phyloP scores from a whole-genome alignment of 2,888 invertebrate species.

The Poecilobothrus nobilitatus region DNA sequence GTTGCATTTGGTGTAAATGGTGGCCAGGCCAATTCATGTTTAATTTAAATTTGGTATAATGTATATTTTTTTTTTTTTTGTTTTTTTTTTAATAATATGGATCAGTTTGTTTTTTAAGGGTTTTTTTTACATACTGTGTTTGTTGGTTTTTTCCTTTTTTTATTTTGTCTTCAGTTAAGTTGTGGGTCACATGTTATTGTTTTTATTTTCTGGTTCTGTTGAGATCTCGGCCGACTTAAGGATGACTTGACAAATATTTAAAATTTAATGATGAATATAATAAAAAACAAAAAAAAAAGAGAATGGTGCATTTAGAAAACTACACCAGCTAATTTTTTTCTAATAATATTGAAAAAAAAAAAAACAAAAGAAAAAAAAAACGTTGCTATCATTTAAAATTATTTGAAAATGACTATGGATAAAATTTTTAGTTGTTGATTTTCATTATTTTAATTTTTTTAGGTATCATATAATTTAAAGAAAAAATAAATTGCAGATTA shows the following conservation, averaged over 20 bases:
- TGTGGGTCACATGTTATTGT: not conserved
- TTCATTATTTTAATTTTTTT: too few relatives aligned
- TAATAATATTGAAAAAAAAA: not conserved
- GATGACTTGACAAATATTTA: not conserved
- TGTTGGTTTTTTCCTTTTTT: not conserved
- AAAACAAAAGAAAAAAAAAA: not conserved
- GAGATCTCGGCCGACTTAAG: not conserved
- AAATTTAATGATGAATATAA: not conserved
- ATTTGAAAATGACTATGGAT: not conserved
- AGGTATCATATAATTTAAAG: too few relatives aligned
- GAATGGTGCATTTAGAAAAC: not conserved
- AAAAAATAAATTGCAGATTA: too few relatives aligned
- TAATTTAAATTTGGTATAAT: not conserved
- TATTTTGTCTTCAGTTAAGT: not conserved
- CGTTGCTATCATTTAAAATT: not conserved
- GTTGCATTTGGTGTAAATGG: not conserved
- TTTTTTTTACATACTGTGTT: not conserved
- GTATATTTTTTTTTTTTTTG: not conserved
- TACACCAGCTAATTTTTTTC: not conserved
- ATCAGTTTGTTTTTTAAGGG: conserved; percentile 6
- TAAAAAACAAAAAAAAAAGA: not conserved
- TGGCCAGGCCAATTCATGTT: not conserved
- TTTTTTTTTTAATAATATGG: not conserved
- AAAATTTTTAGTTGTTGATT: too few relatives aligned
- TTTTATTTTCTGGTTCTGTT: not conserved